Base-by-base conservation (phyloP, 2,113 vertebrate species). In the Girardinichthys multiradiatus region DNA sequence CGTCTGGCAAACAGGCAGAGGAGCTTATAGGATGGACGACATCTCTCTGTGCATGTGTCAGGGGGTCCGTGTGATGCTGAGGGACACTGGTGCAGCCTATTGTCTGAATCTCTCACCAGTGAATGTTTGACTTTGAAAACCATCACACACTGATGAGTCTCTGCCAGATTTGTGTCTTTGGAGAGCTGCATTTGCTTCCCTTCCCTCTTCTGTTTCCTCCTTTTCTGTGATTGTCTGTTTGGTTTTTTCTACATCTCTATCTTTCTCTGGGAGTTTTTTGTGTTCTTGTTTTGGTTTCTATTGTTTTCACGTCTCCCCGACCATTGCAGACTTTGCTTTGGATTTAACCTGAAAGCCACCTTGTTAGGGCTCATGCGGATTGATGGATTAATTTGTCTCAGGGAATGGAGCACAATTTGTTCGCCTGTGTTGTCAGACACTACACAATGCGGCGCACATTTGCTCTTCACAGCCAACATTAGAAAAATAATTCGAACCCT, bases 81-180 rank as follows among this genome's bases (percentile, higher is more conserved):
- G 85, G 80, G 87, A 86, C 82, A 31, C 82, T 75, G 87, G 83
- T 77, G 84, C 89, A 70, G 86, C 80, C 88, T 74, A 91, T 92
- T 92, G 90, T 92, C 83, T 92, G 85, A 83, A 84, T 90, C 64
- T 64, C 54, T 91, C 92, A 90, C 90, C 27, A 7, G 88, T 92
- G 90, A 76, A 88, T 91, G 86, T 92, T 88, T 92, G 93, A 93
- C 92, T 93, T 93, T 91, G 91, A 92, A 87, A 88, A 85, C 88
- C 91, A 85, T 89, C 78, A 60, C 86, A 87, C 70, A 72, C 79
- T 77, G 85, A 88, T 80, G 61, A 79, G 71, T 60, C 73, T 62
- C 80, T 90, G 90, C 90, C 91, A 90, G 84, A 74, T 80, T 10
- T 54, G 57, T 8, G 76, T 87, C 90, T 90, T 82, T 37, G 33